Evolutionary conservation across 2,888 invertebrate genomes (phyloP), one percentile per base, ranked within the genome.

Genomic region (Polydesmus complanatus): DNA sequence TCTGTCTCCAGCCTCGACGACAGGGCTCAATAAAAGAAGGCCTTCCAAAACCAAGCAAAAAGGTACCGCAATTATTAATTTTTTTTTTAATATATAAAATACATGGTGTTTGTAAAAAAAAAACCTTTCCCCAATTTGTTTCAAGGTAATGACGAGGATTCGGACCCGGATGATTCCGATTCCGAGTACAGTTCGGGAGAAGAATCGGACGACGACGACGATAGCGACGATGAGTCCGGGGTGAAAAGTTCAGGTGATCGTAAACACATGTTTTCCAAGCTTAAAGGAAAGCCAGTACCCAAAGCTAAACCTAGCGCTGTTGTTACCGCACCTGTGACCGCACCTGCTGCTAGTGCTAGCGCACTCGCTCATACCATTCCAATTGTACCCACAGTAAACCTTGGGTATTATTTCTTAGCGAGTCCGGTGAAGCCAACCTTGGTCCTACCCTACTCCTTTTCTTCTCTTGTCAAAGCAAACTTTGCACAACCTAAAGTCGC

Each of bases 351-450:
- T 27, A 51, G 52, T 27, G 60, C 54, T 25, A 25, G 22, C 1
- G 8, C 5, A 14, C 37, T 37, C 14, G 14, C 5, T 37, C 60
- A 53, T 47, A 25, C 54, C 48, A 52, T 60, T 8, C 60, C 60
- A 19, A 48, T 60, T 25, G 25, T 60, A 54, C 60, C 60, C 23
- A 60, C 60, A 23, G 60, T 60, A 2, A 60, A 60, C 54, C 54
- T 60, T 47, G 60, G 60, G n/a, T 60, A 60, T 21, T 60, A 52
- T n/a, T n/a, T n/a, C 54, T 25, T 60, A 8, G 23, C 60, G 18
- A 47, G 60, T 23, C 60, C 60, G 21, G n/a, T 60, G 1, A 60
- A 60, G 52, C 60, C 60, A 19, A 54, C 60, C 23, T 37, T 37
- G 37, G 14, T 37, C 14, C 8, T 37, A 37, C 37, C 37, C 14